phyloP scores from a whole-genome alignment of 2,888 invertebrate genomes.

The Drosophila eohydei region DNA sequence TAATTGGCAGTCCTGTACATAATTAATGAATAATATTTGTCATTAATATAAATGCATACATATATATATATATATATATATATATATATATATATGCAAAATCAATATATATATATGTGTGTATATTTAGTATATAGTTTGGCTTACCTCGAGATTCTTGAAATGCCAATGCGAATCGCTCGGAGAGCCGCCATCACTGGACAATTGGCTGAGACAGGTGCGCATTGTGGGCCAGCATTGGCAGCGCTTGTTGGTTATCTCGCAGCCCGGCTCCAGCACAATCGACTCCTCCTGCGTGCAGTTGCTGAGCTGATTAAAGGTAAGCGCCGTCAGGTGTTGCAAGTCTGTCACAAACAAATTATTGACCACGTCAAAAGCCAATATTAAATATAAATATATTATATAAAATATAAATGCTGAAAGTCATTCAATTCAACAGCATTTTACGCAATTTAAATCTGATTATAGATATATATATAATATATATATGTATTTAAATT shows the following conservation, averaged over 20 bases:
- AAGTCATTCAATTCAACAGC: not conserved
- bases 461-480: not conserved
- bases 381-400: not conserved
- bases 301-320: slow-evolving; percentile 73
- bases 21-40: not conserved
- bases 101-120: not conserved
- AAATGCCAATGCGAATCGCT: slow-evolving; percentile 84
- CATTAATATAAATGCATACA: not conserved
- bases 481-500: not conserved
- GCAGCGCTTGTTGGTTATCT: slow-evolving; percentile 85
- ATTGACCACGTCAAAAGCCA: slow-evolving; percentile 6
- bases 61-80: not conserved
- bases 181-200: slow-evolving; percentile 70
- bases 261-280: slow-evolving; percentile 84
- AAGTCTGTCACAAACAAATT: slow-evolving; percentile 70
- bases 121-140: too few species aligned
- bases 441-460: not conserved
- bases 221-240: slow-evolving; percentile 84
- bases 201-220: slow-evolving; percentile 81
- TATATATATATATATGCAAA: not conserved
- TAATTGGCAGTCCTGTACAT: slow-evolving; percentile 84
- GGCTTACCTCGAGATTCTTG: slow-evolving; percentile 82
- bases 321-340: slow-evolving; percentile 78
- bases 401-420: slow-evolving; percentile 5
- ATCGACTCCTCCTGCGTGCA: slow-evolving; percentile 84